These are phyloP conservation scores for Loris lydekkerianus DNA, from an alignment of 2,797 vertebrate species.

Conservation along the genomic window DNA sequence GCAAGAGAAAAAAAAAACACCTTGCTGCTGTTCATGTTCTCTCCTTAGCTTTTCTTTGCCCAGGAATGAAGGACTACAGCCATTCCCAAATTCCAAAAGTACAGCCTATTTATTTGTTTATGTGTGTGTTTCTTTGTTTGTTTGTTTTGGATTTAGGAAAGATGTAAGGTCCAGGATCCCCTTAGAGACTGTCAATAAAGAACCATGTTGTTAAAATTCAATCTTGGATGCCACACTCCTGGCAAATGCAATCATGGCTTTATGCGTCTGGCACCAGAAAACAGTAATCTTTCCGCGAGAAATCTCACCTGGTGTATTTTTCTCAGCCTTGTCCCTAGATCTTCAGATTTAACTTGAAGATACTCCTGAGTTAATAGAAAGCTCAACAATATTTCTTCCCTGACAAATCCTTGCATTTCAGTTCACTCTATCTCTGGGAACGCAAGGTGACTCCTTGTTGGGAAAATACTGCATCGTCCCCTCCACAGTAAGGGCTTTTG, in stretches of 20 bases:
- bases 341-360: constrained; percentile 30
- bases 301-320: constrained; percentile 24
- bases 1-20: background rate
- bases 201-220: background rate
- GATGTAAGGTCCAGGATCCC: background rate
- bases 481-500: background rate
- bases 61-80: background rate
- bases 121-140: background rate
- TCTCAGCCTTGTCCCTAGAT: constrained; percentile 25
- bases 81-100: background rate
- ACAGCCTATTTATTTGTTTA: background rate
- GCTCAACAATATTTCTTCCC: constrained; percentile 42
- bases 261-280: background rate
- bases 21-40: background rate
- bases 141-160: constrained; percentile 9
- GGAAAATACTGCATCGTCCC: background rate
- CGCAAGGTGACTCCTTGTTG: background rate
- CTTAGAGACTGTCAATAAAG: background rate
- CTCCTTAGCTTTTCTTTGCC: background rate
- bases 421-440: background rate
- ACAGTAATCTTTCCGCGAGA: background rate
- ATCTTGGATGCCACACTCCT: background rate
- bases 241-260: background rate
- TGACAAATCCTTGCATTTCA: background rate
- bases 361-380: constrained; percentile 9